These are phyloP conservation scores for Stenopsyche tienmushanensis DNA, from an alignment of 1,140 invertebrate species.

Conservation along the genomic window DNA sequence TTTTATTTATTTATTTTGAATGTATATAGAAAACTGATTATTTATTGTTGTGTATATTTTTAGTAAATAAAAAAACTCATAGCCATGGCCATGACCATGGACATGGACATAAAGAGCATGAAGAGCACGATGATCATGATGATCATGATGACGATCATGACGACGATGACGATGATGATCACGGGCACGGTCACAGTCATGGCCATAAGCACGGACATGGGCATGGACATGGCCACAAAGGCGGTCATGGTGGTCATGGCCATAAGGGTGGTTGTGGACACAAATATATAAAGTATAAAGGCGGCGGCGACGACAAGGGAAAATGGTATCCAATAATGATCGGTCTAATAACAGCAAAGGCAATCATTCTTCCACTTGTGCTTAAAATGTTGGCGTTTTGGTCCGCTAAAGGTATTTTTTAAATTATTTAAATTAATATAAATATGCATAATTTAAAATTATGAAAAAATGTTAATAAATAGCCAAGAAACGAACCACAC, in stretches of 20 bases:
- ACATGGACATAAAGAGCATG: background rate
- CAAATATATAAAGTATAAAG: constrained; percentile 32
- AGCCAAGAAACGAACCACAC: background rate
- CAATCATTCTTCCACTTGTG: constrained; percentile 62
- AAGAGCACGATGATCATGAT: background rate
- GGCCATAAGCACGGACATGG: background rate
- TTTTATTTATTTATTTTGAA: no score
- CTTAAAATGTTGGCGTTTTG: constrained; percentile 63
- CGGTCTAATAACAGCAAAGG: constrained; percentile 63
- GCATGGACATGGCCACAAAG: background rate
- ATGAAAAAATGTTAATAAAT: background rate
- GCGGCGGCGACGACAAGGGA: constrained; percentile 43
- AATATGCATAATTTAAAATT: background rate
- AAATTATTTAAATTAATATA: background rate
- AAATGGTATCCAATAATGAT: constrained; percentile 60
- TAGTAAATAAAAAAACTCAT: constrained; percentile 17
- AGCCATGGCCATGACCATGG: constrained; percentile 2
- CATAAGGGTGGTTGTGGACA: constrained; percentile 35
- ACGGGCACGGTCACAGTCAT: constrained; percentile 2
- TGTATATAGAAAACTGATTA: no score
- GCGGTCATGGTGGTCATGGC: background rate
- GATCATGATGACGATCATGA: background rate
- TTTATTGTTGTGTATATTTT: background rate
- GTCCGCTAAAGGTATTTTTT: constrained; percentile 52
- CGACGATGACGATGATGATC: constrained; percentile 1